Percentiles rank a stretch among this genome's conserved stretches.
These are phyloP conservation scores for Drosophila ironensis DNA, from an alignment of 1,140 invertebrate genomes.

Conservation along the genomic window DNA sequence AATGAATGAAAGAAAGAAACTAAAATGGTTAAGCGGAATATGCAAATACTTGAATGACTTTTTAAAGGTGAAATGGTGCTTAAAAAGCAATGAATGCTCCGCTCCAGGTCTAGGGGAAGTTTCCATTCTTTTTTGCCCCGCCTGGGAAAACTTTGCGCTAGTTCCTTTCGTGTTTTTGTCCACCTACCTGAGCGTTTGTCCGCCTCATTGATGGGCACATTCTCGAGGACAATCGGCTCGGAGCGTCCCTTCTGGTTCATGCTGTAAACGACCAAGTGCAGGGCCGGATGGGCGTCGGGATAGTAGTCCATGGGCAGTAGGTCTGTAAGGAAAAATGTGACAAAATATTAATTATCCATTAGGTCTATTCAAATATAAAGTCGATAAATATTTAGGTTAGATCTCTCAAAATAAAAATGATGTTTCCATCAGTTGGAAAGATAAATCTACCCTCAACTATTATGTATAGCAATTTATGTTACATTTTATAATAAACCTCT, in stretches of 20 bases:
- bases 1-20: slow-evolving; percentile 48
- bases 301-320: slow-evolving; percentile 80
- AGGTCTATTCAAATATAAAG: not conserved
- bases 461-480: too few relatives aligned
- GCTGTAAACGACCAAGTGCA: slow-evolving; percentile 91
- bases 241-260: slow-evolving; percentile 93
- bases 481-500: too few relatives aligned
- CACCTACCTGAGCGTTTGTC: slow-evolving; percentile 91
- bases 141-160: slow-evolving; percentile 48
- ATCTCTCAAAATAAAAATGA: too few relatives aligned
- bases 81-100: slow-evolving; percentile 77
- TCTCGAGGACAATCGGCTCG: slow-evolving; percentile 90
- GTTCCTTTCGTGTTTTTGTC: slow-evolving; percentile 1
- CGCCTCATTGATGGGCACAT: slow-evolving; percentile 92
- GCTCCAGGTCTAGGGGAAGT: slow-evolving; percentile 9
- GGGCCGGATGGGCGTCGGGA: slow-evolving; percentile 84
- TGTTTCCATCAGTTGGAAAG: too few relatives aligned
- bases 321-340: slow-evolving; percentile 39
- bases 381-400: too few relatives aligned
- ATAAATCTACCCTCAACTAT: too few relatives aligned
- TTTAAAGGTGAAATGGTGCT: slow-evolving; percentile 81
- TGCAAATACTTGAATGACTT: slow-evolving; percentile 81
- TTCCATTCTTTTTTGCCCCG: not conserved
- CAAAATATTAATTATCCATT: slow-evolving; percentile 8
- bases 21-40: slow-evolving; percentile 81